A percentile compares a stretch with the other conserved stretches of the same genome.
Conservation (phyloP, 2,797 vertebrate species). For the Geotrypetes seraphini region DNA sequence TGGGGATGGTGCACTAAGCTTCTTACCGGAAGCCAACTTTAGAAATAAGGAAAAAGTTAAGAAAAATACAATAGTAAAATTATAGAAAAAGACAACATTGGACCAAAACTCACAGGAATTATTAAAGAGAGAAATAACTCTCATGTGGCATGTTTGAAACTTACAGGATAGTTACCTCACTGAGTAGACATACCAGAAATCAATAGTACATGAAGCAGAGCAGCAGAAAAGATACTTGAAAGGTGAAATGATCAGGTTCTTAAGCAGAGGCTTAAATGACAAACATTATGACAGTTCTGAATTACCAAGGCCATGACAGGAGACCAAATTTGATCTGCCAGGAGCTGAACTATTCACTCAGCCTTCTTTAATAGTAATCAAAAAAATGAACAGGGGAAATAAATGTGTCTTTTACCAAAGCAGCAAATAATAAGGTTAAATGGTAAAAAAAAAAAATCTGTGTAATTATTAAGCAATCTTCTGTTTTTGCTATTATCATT, state of each 20-base stretch:
- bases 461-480: background rate
- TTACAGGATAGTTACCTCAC: constrained; percentile 18
- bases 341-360: constrained; percentile 17
- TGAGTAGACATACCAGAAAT: constrained; percentile 24
- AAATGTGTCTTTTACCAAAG: too few relatives aligned
- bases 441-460: constrained; percentile 18
- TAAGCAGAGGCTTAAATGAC: constrained; percentile 32
- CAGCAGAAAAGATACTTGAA: constrained; percentile 25
- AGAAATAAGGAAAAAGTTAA: constrained; percentile 41
- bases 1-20: constrained; percentile 35
- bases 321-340: constrained; percentile 13
- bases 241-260: constrained; percentile 26
- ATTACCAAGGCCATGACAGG: constrained; percentile 17
- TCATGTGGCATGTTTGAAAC: constrained; percentile 6
- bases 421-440: too few relatives aligned
- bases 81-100: constrained; percentile 19
- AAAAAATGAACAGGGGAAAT: too few relatives aligned
- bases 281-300: constrained; percentile 27
- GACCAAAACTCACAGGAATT: constrained; percentile 1
- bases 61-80: constrained; percentile 39
- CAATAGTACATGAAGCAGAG: constrained; percentile 32
- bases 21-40: constrained; percentile 44
- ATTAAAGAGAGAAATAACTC: constrained; percentile 12
- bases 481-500: too few relatives aligned
- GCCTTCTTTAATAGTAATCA: constrained; percentile 2